phyloP scores from a whole-genome alignment of 2,113 vertebrate species.

The Gorsachius goisagi region DNA sequence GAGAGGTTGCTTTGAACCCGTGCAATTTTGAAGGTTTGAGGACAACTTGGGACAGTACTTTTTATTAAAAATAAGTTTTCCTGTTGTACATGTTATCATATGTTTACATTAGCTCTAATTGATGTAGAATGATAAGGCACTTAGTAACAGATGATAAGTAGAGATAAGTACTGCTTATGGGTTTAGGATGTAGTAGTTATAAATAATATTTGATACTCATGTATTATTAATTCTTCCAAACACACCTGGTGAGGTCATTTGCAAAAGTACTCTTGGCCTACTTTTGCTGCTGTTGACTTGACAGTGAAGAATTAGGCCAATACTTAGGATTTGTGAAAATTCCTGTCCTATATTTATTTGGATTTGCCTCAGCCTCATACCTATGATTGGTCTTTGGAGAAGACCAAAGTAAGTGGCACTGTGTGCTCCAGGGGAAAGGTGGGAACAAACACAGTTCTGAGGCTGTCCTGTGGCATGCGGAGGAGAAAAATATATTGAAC shows the following conservation, averaged over 20 bases:
- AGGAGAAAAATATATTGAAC: neutral
- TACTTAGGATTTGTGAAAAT: neutral
- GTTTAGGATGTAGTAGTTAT: neutral
- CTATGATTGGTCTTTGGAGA: neutral
- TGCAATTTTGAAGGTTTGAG: neutral
- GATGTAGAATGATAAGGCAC: neutral
- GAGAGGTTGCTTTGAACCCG: neutral
- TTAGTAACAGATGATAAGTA: neutral
- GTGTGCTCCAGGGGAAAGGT: neutral
- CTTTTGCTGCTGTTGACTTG: neutral
- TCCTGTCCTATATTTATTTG: neutral
- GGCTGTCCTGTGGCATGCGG: neutral
- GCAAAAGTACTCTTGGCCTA: constrained; percentile 1
- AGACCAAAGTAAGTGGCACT: neutral
- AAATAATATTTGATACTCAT: neutral
- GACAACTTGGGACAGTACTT: neutral
- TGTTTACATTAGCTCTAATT: neutral
- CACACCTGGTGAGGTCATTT: neutral
- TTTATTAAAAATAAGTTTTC: neutral
- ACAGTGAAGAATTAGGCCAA: neutral
- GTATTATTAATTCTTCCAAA: constrained; percentile 21
- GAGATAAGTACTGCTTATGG: neutral
- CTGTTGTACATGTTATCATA: neutral
- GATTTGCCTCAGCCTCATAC: neutral
- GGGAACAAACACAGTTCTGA: neutral